Evolutionary conservation across 2,113 vertebrate genomes (phyloP), one percentile per base, ranked within the genome.

Genomic region (Phaethornis superciliosus): DNA sequence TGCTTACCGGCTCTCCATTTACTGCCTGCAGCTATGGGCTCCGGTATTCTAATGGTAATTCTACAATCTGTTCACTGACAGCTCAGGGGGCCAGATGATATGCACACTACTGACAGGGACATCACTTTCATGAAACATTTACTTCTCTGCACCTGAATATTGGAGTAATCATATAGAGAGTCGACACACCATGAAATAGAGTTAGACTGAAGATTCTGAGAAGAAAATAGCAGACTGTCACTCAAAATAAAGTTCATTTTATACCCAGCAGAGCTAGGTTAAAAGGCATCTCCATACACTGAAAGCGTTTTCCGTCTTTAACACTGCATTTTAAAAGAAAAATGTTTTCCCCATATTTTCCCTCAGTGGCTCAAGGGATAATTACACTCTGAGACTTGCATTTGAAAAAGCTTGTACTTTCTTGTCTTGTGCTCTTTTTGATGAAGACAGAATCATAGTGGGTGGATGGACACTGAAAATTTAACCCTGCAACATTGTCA

Each of bases 41-140:
- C 97, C 97, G 95, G 96, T 97, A 98, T 98, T 97, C 97, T 98
- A 97, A 98, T 98, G 98, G 98, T 98, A 98, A 99, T 99, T 98
- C 97, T 94, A 96, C 98, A 98, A 98, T 99, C 98, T 99, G 98
- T 93, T 98, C 97, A 80, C 92, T 98, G 98, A 98, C 98, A 98
- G 98, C 98, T 97, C 96, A 75, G 96, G 97, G 97, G 96, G 95
- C 97, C 96, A 97, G 97, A 98, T 98, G 98, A 98, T 97, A 97
- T 82, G 97, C 97, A 94, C 81, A 94, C 94, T 91, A 92, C 98
- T 98, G 98, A 99, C 98, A 98, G 98, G 98, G 97, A 98, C 98
- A 98, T 99, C 98, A 98, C 98, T 99, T 99, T 98, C 98, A 98
- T 98, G 97, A 99, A 98, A 98, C 98, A 97, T 98, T 98, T 98